These are phyloP conservation scores for Cinclus cinclus DNA, from an alignment of 2,113 vertebrate genomes.

Conservation along the genomic window DNA sequence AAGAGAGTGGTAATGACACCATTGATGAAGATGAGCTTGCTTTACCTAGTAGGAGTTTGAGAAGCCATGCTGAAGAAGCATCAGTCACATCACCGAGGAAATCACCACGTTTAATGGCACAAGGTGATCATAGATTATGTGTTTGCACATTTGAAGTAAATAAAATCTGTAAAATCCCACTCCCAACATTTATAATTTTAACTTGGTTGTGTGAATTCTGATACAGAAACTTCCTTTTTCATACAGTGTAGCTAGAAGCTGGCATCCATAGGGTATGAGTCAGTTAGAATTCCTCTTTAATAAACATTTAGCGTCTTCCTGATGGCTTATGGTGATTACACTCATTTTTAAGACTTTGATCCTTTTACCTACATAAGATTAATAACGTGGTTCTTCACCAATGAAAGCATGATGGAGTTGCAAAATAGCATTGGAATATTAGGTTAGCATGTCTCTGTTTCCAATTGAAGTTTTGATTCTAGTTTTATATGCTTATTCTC, in stretches of 20 bases:
- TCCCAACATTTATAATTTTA: not conserved
- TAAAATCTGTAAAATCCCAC: not conserved
- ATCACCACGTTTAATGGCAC: constrained; percentile 81
- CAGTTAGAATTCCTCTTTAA: not conserved
- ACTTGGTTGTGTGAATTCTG: not conserved
- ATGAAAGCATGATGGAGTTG: not conserved
- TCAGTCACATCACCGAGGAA: constrained; percentile 79
- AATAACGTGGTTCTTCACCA: not conserved
- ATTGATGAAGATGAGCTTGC: constrained; percentile 80
- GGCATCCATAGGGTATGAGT: not conserved
- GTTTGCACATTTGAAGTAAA: not conserved
- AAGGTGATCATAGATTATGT: constrained; percentile 69
- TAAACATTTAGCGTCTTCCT: not conserved
- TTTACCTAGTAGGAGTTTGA: constrained; percentile 74
- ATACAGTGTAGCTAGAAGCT: not conserved
- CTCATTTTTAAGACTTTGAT: not conserved
- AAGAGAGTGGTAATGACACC: constrained; percentile 77
- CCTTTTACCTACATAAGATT: not conserved
- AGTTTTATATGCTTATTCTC: not conserved
- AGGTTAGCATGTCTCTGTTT: not conserved
- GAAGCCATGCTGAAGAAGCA: constrained; percentile 74
- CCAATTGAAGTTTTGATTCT: not conserved
- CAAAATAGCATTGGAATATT: not conserved
- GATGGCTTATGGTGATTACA: not conserved
- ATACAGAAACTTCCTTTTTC: not conserved